Percentiles rank a stretch among this genome's conserved stretches.
These are phyloP conservation scores for Nomia melanderi DNA, from an alignment of 1,140 invertebrate species.

Conservation along the genomic window DNA sequence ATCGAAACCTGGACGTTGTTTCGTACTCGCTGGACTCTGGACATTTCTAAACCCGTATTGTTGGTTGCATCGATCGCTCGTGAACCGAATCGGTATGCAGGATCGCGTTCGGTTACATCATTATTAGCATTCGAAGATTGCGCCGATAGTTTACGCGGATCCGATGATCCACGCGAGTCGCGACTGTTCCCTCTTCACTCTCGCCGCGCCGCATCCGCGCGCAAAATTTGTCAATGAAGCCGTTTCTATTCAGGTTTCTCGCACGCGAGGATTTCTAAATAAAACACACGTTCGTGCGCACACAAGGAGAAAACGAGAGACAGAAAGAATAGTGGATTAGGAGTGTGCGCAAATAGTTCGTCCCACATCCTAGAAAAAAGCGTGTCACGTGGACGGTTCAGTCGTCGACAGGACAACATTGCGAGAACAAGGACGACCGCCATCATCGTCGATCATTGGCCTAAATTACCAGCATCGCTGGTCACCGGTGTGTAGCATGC, in stretches of 20 bases:
- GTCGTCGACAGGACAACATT: slow-evolving; percentile 54
- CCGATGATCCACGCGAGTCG: neutral
- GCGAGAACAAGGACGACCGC: slow-evolving; percentile 57
- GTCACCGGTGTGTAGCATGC: slow-evolving; percentile 45
- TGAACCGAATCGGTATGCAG: neutral
- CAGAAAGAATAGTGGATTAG: neutral
- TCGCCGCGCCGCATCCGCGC: neutral
- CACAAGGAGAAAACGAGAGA: neutral
- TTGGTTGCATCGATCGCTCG: neutral
- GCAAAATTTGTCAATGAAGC: slow-evolving; percentile 19
- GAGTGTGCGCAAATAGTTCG: slow-evolving; percentile 33
- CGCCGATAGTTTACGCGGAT: neutral
- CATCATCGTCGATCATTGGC: slow-evolving; percentile 49
- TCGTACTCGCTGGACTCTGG: neutral
- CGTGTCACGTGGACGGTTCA: slow-evolving; percentile 48
- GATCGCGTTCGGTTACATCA: slow-evolving; percentile 12
- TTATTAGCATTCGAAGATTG: slow-evolving; percentile 18
- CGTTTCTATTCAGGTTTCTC: neutral
- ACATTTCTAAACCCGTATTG: neutral
- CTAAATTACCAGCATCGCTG: slow-evolving; percentile 53
- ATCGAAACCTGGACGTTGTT: slow-evolving; percentile 2
- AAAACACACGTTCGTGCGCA: slow-evolving; percentile 22
- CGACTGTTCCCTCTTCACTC: neutral
- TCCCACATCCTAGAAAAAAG: slow-evolving; percentile 56
- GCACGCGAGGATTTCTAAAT: slow-evolving; percentile 36